A percentile compares a stretch with the other conserved stretches of the same genome.
phyloP scores from a whole-genome alignment of 2,888 invertebrate species.

The Coremacera marginata region DNA sequence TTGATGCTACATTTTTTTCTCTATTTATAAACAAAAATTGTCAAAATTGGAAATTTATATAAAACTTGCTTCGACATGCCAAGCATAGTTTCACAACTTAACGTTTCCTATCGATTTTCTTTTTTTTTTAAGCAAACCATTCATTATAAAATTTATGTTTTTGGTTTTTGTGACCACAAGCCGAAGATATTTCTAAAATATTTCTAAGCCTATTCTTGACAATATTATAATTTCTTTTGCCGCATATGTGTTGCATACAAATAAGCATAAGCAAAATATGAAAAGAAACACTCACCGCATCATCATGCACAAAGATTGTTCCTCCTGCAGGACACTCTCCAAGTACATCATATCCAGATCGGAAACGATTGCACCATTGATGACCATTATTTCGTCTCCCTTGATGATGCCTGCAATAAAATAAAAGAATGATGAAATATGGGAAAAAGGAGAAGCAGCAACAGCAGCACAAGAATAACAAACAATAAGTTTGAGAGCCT shows the following conservation, averaged over 20 bases:
- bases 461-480: not conserved
- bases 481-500: not conserved
- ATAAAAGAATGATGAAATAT: not conserved
- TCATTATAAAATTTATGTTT: too few relatives aligned
- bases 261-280: not conserved
- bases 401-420: slow-evolving; percentile 87
- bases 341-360: slow-evolving; percentile 99
- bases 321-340: slow-evolving; percentile 95
- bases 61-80: too few relatives aligned
- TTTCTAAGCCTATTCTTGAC: too few relatives aligned
- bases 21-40: too few relatives aligned
- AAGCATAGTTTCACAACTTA: too few relatives aligned
- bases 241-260: not conserved
- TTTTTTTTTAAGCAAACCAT: too few relatives aligned
- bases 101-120: too few relatives aligned
- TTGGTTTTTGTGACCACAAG: too few relatives aligned
- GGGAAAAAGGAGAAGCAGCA: slow-evolving; percentile 3
- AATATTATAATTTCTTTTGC: too few relatives aligned
- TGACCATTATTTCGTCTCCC: slow-evolving; percentile 98
- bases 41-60: too few relatives aligned
- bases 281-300: slow-evolving; percentile 77
- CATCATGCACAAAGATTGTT: slow-evolving; percentile 95
- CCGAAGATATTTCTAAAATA: too few relatives aligned
- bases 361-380: slow-evolving; percentile 97
- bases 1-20: too few relatives aligned